phyloP scores from a whole-genome alignment of 1,140 invertebrate species.

The Hyles euphorbiae region DNA sequence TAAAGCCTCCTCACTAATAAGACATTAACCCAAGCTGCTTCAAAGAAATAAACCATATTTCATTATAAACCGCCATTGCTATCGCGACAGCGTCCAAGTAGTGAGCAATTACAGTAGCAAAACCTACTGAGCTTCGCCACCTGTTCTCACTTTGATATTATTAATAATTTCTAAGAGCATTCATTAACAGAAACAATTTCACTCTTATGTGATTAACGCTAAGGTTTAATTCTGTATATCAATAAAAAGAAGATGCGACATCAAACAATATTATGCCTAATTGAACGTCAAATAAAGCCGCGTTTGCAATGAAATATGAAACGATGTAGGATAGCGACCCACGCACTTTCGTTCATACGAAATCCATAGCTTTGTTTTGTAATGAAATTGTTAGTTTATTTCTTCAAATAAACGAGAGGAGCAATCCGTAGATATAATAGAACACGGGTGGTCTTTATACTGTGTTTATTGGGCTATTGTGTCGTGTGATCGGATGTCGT shows the following conservation, averaged over 20 bases:
- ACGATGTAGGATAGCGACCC: constrained; percentile 60
- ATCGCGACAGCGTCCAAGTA: constrained; percentile 47
- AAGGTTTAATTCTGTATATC: constrained; percentile 1
- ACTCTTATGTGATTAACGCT: background rate
- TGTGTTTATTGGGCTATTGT: constrained; percentile 37
- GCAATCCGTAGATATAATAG: constrained; percentile 36
- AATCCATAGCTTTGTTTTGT: constrained; percentile 69
- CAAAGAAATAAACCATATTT: constrained; percentile 22
- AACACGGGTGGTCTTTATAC: constrained; percentile 55
- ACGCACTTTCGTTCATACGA: constrained; percentile 69
- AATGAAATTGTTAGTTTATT: constrained; percentile 71
- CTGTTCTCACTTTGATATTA: constrained; percentile 57
- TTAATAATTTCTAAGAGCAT: constrained; percentile 50
- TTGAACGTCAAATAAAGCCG: background rate
- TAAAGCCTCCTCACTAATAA: background rate
- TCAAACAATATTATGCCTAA: background rate
- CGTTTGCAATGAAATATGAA: background rate
- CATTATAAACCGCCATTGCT: constrained; percentile 32
- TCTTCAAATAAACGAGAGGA: constrained; percentile 61
- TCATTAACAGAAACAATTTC: background rate
- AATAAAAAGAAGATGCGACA: constrained; percentile 6
- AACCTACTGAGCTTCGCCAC: constrained; percentile 58
- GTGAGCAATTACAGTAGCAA: constrained; percentile 61
- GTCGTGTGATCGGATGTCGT: constrained; percentile 18
- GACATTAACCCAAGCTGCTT: background rate